Evolutionary conservation across 2,113 vertebrate genomes (phyloP).

Genomic region (Ifrita kowaldi): DNA sequence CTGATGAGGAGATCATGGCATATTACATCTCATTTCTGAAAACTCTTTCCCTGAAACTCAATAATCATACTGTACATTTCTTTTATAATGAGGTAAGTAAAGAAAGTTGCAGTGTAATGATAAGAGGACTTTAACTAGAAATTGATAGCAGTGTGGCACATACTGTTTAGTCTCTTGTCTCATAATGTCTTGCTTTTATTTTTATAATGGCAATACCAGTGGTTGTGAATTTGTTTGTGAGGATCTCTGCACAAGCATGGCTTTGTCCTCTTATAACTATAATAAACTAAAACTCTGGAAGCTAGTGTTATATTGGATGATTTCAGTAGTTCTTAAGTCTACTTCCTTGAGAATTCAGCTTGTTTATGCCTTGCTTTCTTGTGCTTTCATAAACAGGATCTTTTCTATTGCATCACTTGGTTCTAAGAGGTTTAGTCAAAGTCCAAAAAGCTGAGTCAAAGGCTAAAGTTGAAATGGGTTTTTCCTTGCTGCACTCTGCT

Average conservation of each 20-base stretch:
- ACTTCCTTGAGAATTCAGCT: background rate
- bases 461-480: background rate
- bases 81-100: constrained; percentile 97
- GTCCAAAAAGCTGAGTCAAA: background rate
- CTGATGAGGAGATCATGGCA: constrained; percentile 98
- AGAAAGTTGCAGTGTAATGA: background rate
- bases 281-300: background rate
- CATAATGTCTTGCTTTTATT: background rate
- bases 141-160: background rate
- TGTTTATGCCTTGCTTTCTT: background rate
- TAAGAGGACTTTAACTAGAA: background rate
- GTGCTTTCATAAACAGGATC: background rate
- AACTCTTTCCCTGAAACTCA: constrained; percentile 95
- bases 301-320: background rate
- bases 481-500: background rate
- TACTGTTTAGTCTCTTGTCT: background rate
- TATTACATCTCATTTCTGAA: constrained; percentile 99
- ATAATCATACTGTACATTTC: constrained; percentile 98
- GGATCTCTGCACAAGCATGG: background rate
- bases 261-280: background rate
- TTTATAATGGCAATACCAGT: background rate
- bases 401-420: background rate
- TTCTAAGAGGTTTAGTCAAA: background rate
- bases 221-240: background rate
- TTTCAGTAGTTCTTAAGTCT: background rate